Evolutionary conservation across 2,797 vertebrate genomes (phyloP), one percentile per base, ranked within the genome.

Genomic region (Darevskia mixta): DNA sequence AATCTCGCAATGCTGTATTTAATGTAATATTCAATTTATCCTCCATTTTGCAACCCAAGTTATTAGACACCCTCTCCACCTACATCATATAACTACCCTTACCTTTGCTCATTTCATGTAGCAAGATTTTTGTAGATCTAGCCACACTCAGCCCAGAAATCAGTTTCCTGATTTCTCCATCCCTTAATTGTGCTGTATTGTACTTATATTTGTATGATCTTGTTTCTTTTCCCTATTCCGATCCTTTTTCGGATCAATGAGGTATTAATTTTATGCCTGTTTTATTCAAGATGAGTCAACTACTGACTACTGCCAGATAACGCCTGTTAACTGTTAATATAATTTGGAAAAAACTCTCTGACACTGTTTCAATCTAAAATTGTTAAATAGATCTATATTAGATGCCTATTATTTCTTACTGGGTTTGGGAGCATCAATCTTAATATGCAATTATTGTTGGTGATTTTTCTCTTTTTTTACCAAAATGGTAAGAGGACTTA

Each of bases 361-460:
- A 76, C 25, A 43, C 25, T 76, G 10, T 4, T 66, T 64, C 32
- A 43, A 41, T 66, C 29, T 61, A 18, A 87, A 73, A 17, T 41
- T 72, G 29, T 25, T 71, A 45, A 75, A 80, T 38, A 72, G 71
- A 80, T 20, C n/a, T 17, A 58, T 38, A 10, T 49, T 29, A 58
- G 32, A 80, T 43, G 43, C 2, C 8, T 27, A 15, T 45, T 5
- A 29, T 87, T 77, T 64, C 61, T 64, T 64, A 64, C 61, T 0
- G 0, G 76, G 8, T 88, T 83, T 89, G 55, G 8, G 9, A 89
- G 10, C 75, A 89, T 6, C 27, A 75, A 79, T 90, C 77, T 82
- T 82, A 55, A 29, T 38, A 23, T 66, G 35, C 17, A 25, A 2
- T 41, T 43, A 11, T 38, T 38, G 23, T 38, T 75, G 18, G 10